Conservation (phyloP, 2,797 vertebrate species). For the Caiman crocodilus region DNA sequence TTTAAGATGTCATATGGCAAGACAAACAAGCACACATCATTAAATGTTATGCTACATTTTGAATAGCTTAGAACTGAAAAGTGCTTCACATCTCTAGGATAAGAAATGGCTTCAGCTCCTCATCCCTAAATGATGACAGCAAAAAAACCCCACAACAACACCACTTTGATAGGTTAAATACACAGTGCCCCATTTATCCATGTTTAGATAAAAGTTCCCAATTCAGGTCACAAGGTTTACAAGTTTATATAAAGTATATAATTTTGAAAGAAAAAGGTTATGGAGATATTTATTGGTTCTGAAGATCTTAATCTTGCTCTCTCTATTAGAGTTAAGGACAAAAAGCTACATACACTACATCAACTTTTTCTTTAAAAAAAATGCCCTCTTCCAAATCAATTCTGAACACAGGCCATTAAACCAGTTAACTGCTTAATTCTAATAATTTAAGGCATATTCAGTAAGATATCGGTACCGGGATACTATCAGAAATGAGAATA, state of each 20-base stretch:
- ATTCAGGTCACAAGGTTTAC: slow-evolving; percentile 14
- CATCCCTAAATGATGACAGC: slow-evolving; percentile 63
- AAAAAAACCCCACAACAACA: slow-evolving; percentile 37
- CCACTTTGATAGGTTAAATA: slow-evolving; percentile 69
- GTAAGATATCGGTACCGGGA: slow-evolving; percentile 26
- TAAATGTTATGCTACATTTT: slow-evolving; percentile 63
- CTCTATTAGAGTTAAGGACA: background rate
- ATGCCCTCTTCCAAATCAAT: background rate
- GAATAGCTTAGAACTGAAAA: slow-evolving; percentile 66
- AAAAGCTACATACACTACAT: background rate
- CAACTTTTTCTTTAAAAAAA: background rate
- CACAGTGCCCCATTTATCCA: slow-evolving; percentile 70
- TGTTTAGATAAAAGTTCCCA: slow-evolving; percentile 51
- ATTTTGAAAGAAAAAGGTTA: slow-evolving; percentile 29
- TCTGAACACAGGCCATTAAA: background rate
- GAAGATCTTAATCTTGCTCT: background rate
- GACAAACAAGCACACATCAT: slow-evolving; percentile 54
- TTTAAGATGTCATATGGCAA: background rate
- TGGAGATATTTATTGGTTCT: slow-evolving; percentile 30
- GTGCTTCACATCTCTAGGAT: slow-evolving; percentile 74
- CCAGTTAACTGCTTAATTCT: slow-evolving; percentile 17
- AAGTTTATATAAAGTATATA: slow-evolving; percentile 53
- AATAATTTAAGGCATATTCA: slow-evolving; percentile 73
- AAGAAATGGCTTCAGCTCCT: slow-evolving; percentile 76
- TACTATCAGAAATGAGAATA: slow-evolving; percentile 24